These are phyloP conservation scores for Pecten maximus DNA, from an alignment of 2,888 invertebrate species.

Conservation along the genomic window DNA sequence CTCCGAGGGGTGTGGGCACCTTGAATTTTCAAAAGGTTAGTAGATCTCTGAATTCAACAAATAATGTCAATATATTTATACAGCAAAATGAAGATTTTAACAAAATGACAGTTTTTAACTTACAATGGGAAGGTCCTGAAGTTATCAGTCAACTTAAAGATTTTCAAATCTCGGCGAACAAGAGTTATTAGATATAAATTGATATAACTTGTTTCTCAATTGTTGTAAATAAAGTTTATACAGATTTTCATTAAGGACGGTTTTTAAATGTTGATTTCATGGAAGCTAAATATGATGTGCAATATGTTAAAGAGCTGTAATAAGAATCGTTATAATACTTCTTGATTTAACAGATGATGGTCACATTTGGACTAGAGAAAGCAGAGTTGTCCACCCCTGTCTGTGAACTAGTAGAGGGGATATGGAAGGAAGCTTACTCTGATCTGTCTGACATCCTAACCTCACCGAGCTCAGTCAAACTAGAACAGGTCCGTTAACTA, in stretches of 20 bases:
- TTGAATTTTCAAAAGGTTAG: slow-evolving; percentile 72
- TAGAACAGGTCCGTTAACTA: slow-evolving; percentile 77
- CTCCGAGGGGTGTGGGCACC: slow-evolving; percentile 71
- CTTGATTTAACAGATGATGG: slow-evolving; percentile 60
- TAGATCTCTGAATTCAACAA: not conserved
- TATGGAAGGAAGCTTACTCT: slow-evolving; percentile 79
- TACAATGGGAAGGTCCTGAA: too few species aligned
- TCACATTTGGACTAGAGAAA: slow-evolving; percentile 61
- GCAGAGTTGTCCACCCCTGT: slow-evolving; percentile 61
- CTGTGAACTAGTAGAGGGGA: slow-evolving; percentile 71
- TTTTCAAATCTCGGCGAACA: too few species aligned
- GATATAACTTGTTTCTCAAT: too few species aligned
- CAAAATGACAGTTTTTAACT: too few species aligned
- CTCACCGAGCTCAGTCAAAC: slow-evolving; percentile 65
- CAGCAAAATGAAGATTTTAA: too few species aligned
- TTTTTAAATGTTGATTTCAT: too few species aligned
- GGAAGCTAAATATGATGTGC: not conserved
- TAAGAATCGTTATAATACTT: not conserved
- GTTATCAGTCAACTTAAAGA: too few species aligned
- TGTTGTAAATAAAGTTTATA: too few species aligned
- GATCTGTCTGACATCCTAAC: slow-evolving; percentile 70
- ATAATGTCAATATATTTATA: too few species aligned
- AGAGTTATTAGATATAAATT: too few species aligned
- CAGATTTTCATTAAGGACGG: too few species aligned
- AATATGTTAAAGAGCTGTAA: not conserved